Evolutionary conservation across 2,888 invertebrate species (phyloP), one percentile per base, ranked within the genome.

Genomic region (Lobophora halterata): DNA sequence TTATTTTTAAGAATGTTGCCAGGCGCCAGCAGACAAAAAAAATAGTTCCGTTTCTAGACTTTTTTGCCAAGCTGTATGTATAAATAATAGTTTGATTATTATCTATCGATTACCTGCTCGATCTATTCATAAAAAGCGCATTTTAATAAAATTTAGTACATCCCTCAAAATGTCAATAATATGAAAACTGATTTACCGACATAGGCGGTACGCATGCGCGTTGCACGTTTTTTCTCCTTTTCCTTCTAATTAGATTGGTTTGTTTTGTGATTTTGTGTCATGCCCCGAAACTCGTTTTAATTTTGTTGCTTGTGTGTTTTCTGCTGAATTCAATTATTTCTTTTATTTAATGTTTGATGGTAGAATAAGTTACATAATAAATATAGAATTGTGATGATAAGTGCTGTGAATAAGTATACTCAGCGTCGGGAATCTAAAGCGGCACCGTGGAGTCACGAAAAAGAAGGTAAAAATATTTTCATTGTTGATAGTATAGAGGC

Each of bases 381-480:
- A 67, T 71, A 82, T 73, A 69, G 74, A 75, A 81, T 82, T 86
- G 87, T 87, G 87, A 87, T 87, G 87, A 80, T 81, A 87, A 82
- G 87, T 87, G 87, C 73, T 83, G 86, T 85, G 85, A 77, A 70
- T 85, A 85, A 82, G 76, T 81, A 81, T 86, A 86, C 71, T 80
- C 76, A 79, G 75, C 77, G 73, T 76, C 81, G 86, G 86, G 78
- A 86, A 80, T 66, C 74, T 79, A 88, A 88, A 81, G 79, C 88
- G 83, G 88, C 88, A 88, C 85, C 88, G 88, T 88, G 88, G 88
- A 88, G 88, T 88, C 88, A 79, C 85, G 87, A 86, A 88, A 88
- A 88, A 81, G 88, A 85, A 88, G 88, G 88, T 88, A 86, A 79
- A 78, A 77, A 71, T 55, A 50, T 71, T 74, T 78, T 75, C 72